phyloP scores from a whole-genome alignment of 2,113 vertebrate species.

The Chrysemys picta region DNA sequence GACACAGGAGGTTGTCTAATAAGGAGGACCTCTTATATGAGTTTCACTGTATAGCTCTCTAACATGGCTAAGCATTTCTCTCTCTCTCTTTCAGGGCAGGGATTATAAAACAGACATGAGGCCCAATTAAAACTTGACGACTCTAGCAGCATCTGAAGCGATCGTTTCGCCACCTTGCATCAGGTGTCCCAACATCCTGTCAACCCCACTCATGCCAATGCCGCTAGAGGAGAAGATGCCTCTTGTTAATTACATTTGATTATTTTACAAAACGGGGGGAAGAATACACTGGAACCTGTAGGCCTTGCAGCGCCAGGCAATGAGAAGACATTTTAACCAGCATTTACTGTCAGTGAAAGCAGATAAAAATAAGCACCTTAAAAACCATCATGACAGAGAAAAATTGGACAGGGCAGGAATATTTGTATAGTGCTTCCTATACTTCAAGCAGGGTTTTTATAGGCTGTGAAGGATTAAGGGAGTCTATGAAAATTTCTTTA shows the following conservation, averaged over 20 bases:
- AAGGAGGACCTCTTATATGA: too few relatives aligned
- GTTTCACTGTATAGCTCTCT: neutral
- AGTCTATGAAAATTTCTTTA: too few relatives aligned
- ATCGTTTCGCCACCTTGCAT: neutral
- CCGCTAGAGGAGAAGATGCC: neutral
- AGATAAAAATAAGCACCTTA: neutral
- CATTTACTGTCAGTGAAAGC: neutral
- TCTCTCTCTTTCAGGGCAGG: neutral
- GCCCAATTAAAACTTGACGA: neutral
- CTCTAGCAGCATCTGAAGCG: neutral
- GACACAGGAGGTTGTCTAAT: too few relatives aligned
- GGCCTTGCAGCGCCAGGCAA: neutral
- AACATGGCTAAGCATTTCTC: fast-evolving
- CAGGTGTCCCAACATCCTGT: fast-evolving
- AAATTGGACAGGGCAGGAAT: too few relatives aligned
- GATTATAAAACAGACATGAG: neutral
- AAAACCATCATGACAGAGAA: neutral
- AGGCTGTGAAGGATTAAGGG: too few relatives aligned
- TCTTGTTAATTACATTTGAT: neutral
- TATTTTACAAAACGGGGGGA: neutral
- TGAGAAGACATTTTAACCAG: neutral
- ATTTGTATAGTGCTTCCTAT: too few relatives aligned
- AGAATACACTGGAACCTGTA: neutral
- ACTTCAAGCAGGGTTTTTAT: neutral
- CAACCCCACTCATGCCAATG: neutral